Percentiles rank a stretch among this genome's conserved stretches.
phyloP scores from a whole-genome alignment of 2,113 vertebrate genomes.

The Atrichornis clamosus region DNA sequence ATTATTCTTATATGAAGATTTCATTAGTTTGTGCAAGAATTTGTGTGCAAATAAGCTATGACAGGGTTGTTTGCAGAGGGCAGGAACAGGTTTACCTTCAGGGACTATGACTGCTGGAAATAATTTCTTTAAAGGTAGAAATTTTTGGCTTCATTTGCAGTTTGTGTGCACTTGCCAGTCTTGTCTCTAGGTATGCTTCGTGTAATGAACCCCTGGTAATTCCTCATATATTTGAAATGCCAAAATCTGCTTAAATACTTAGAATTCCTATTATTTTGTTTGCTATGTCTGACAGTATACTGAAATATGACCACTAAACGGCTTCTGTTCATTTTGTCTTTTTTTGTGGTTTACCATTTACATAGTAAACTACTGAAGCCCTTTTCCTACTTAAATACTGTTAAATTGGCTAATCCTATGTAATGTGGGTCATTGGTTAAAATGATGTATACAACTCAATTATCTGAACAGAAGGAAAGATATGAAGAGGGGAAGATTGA shows the following conservation, averaged over 20 bases:
- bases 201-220: background rate
- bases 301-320: background rate
- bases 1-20: background rate
- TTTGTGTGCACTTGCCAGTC: background rate
- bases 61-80: background rate
- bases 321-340: background rate
- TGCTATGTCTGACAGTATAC: background rate
- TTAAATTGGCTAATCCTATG: background rate
- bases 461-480: background rate
- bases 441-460: background rate
- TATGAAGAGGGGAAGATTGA: background rate
- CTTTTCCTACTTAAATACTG: background rate
- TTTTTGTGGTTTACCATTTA: background rate
- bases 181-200: background rate
- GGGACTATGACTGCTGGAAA: background rate
- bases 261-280: background rate
- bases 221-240: background rate
- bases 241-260: background rate
- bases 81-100: background rate
- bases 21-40: background rate
- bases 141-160: background rate
- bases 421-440: background rate
- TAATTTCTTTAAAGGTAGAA: background rate
- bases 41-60: background rate
- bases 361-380: background rate